Conservation (phyloP, 2,888 invertebrate species). For the Hypomecis punctinalis region DNA sequence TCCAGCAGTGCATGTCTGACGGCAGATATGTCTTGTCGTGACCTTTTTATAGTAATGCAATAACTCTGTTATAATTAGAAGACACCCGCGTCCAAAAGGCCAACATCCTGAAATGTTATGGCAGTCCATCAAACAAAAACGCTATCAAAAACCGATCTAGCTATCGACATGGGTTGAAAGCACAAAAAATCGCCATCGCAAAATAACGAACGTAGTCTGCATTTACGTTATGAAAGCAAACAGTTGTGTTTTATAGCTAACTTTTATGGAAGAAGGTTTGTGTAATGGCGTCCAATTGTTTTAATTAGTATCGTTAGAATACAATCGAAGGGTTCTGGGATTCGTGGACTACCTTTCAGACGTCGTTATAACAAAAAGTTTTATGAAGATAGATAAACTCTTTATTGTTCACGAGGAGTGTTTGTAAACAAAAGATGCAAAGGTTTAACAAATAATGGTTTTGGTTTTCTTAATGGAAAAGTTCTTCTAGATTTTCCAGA, state of each 20-base stretch:
- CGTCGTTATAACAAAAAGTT: background rate
- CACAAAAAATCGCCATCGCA: slow-evolving; percentile 12
- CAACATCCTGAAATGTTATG: slow-evolving; percentile 23
- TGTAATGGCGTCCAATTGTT: slow-evolving; percentile 5
- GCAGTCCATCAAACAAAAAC: slow-evolving; percentile 22
- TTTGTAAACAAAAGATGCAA: no score
- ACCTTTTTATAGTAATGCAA: background rate
- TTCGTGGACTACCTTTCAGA: background rate
- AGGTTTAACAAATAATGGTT: no score
- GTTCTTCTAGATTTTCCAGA: no score
- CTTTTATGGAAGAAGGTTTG: slow-evolving; percentile 16
- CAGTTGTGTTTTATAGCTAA: slow-evolving; percentile 23
- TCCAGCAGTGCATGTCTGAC: no score
- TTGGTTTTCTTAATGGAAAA: no score
- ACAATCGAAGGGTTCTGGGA: slow-evolving; percentile 6
- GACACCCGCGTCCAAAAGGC: background rate
- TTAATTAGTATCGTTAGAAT: slow-evolving; percentile 19
- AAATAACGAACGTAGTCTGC: slow-evolving; percentile 18
- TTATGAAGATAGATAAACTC: background rate
- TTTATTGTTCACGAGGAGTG: no score
- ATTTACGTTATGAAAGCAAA: slow-evolving; percentile 19
- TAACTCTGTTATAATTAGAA: background rate
- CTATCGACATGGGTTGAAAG: slow-evolving; percentile 17
- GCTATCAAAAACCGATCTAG: slow-evolving; percentile 10
- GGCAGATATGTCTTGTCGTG: no score